Base-by-base conservation (phyloP, 2,888 invertebrate genomes). In the Myopa testacea region DNA sequence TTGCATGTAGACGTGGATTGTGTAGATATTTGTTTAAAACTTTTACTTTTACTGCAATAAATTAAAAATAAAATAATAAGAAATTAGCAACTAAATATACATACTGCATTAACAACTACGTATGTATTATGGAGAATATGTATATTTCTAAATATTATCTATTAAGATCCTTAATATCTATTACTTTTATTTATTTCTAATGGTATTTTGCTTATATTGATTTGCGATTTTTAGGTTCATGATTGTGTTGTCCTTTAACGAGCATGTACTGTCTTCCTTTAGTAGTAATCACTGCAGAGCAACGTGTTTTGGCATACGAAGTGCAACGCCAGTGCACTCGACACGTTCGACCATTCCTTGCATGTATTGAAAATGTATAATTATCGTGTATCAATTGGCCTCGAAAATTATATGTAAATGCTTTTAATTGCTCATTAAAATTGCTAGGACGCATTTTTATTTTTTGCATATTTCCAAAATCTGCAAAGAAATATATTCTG, bases 271-370 rank as follows among this genome's bases (percentile, higher is more conserved):
- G 4, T 80, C 89, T 89, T 4, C 84, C 84, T 62, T 82, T 84
- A 3, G 89, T 90, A 52, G 85, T 86, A 75, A 89, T 81, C 0
- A 82, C 80, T 0, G 87, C 86, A 1, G 84, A 79, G 77, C 89
- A 90, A 63, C 84, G 84, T 1, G 79, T 79, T 79, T 86, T 87
- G 34, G 82, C 83, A 60, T 87, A 85, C 14, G 81, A 82, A 0
- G 83, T 81, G 78, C 89, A 90, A 4, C 88, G 87, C 88, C 89
- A 89, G 62, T 85, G 81, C 4, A 87, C 85, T 37, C 84, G 77
- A 65, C 84, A 86, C 4, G 85, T 83, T 0, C 78, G 72, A 12
- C 85, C 84, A 62, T 85, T 85, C 52, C 82, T 81, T 4, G 84
- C 81, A 52, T 86, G 83, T 10, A 85, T 83, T 34, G 85, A 84